Evolutionary conservation across 2,113 vertebrate species (phyloP), one percentile per base, ranked within the genome.

Genomic region (Eira barbara): DNA sequence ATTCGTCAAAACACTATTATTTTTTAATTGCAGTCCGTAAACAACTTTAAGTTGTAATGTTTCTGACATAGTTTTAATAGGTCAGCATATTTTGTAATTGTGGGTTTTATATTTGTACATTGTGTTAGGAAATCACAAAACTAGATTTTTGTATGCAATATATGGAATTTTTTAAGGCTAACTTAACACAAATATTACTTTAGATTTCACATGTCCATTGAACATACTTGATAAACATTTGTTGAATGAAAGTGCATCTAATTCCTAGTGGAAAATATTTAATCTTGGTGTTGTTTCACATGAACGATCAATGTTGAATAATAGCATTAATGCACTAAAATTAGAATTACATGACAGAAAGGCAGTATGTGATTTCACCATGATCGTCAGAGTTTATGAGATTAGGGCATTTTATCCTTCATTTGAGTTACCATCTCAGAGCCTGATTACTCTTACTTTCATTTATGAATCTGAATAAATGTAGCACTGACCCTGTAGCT

Each of bases 391-490:
- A 74, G 21, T 74, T 93, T 82, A 80, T 93, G 29, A 42, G 31
- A 63, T 42, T 89, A 79, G 29, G 4, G 4, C 8, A 7, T 79
- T 96, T 93, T 65, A 71, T 87, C 61, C 29, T 76, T 97, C 45
- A 80, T 94, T 63, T 5, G 5, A n/a, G 61, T 92, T 87, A 39
- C 14, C 25, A 45, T 8, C 25, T 74, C n/a, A 59, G 61, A 85
- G 59, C 2, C 21, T 63, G 47, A 61, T 89, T 80, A 69, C 12
- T 69, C 49, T 42, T 57, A 47, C 69, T 90, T 94, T 94, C 36
- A 78, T 47, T 90, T 86, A 94, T 94, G 36, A 93, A 84, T 90
- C 10, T 90, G 83, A 96, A 73, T 96, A 78, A 97, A 87, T 92
- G 36, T 81, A 90, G 36, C 47, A 71, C 45, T 96, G 49, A 84